Percentiles rank a stretch among this genome's conserved stretches.
These are phyloP conservation scores for Caenorhabditis latens DNA, from an alignment of 1,140 invertebrate genomes.

Conservation along the genomic window DNA sequence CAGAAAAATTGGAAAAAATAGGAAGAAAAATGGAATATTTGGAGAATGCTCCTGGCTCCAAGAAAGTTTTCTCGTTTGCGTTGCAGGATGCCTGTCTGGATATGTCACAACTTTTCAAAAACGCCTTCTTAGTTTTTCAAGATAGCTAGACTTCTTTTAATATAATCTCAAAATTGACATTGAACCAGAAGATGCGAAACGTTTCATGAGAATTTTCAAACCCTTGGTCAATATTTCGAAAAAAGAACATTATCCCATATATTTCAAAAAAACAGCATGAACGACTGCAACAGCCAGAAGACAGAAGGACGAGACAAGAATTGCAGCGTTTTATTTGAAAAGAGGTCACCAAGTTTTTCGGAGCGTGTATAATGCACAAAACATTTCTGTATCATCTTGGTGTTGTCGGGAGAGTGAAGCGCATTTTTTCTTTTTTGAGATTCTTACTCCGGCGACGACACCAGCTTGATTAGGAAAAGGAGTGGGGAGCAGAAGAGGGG, in stretches of 20 bases:
- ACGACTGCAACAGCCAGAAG: slow-evolving; percentile 27
- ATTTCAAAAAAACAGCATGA: slow-evolving; percentile 32
- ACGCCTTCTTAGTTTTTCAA: too few species aligned
- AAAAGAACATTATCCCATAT: background rate
- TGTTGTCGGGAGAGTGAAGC: background rate
- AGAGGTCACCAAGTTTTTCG: slow-evolving; percentile 52
- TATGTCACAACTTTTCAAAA: too few species aligned
- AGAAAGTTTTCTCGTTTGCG: background rate
- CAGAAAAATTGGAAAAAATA: background rate
- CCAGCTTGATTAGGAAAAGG: slow-evolving; percentile 47
- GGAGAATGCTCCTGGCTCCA: background rate
- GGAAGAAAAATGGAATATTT: slow-evolving; percentile 36
- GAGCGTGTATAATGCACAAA: slow-evolving; percentile 51
- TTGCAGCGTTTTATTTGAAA: slow-evolving; percentile 43
- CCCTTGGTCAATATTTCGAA: background rate
- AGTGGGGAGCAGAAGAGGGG: background rate
- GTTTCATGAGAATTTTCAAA: too few species aligned
- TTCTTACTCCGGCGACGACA: background rate
- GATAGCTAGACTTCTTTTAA: too few species aligned
- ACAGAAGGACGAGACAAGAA: background rate
- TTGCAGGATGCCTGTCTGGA: too few species aligned
- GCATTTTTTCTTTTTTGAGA: background rate
- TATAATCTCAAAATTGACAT: too few species aligned
- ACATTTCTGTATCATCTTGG: slow-evolving; percentile 55
- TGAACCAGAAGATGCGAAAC: too few species aligned